These are phyloP conservation scores for Protodeltote pygarga DNA, from an alignment of 2,888 invertebrate genomes.

Conservation along the genomic window DNA sequence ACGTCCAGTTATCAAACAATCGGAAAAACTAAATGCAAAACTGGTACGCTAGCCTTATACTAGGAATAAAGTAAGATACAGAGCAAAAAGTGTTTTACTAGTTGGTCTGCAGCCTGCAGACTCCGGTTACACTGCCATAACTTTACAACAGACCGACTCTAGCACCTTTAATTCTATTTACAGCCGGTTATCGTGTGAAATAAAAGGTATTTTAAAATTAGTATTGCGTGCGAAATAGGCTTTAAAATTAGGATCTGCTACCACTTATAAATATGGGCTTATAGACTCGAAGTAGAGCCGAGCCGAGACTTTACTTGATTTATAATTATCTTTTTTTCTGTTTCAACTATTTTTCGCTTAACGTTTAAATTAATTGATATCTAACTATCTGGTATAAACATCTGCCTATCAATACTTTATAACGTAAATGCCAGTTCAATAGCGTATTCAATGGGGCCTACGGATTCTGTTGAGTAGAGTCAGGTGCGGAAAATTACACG, in stretches of 20 bases:
- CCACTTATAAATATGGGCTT: constrained; percentile 37
- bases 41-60: constrained; percentile 28
- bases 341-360: constrained; percentile 33
- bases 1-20: constrained; percentile 2
- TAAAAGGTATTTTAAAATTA: constrained; percentile 56
- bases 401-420: constrained; percentile 16
- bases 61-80: constrained; percentile 36
- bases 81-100: constrained; percentile 60
- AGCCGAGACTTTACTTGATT: constrained; percentile 39
- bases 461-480: constrained; percentile 15
- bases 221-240: constrained; percentile 47
- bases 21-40: constrained; percentile 8
- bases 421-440: constrained; percentile 14
- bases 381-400: constrained; percentile 27
- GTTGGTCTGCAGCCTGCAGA: constrained; percentile 34
- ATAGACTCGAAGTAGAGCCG: constrained; percentile 25
- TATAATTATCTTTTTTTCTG: constrained; percentile 45
- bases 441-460: constrained; percentile 16
- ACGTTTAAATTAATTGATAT: constrained; percentile 36
- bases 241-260: constrained; percentile 45
- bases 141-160: constrained; percentile 42
- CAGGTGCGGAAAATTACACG: constrained; percentile 13
- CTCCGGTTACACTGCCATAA: constrained; percentile 53
- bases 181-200: constrained; percentile 53
- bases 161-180: constrained; percentile 57